Evolutionary conservation across 2,113 vertebrate species (phyloP), one percentile per base, ranked within the genome.

Genomic region (Sarotherodon lohbergeri): DNA sequence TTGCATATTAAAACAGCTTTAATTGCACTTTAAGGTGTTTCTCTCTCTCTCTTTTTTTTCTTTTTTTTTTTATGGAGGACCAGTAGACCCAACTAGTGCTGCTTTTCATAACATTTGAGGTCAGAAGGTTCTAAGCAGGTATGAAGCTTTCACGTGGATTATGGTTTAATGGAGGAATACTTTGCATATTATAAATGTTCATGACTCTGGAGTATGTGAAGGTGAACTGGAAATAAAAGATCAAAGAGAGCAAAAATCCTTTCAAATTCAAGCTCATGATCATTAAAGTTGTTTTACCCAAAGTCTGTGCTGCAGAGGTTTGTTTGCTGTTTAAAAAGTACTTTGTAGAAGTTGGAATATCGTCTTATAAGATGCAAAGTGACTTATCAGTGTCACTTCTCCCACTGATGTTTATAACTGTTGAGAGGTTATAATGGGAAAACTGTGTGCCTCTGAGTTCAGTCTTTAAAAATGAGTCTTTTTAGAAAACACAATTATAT

Each of bases 171-270:
- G 81, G 91, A 88, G 84, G 88, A 84, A 52, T 34, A 79, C 90
- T 93, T 93, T 92, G 92, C 94, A 95, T 93, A 90, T 91, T 93
- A 88, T 94, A 93, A 93, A 93, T 93, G 90, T 90, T 94, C 91
- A 93, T 94, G 91, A 93, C 92, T 96, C 88, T 83, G 79, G 90
- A 93, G 92, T 90, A 82, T 85, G 88, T 87, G 90, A 92, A 95
- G 94, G 91, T 94, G 93, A 94, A 89, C 63, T 89, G 89, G 86
- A 94, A 93, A 91, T 91, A 92, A 93, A 93, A 94, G 91, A 96
- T 96, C 93, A 96, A 94, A 95, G 93, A 81, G 46, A 82, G 59
- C n/a, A 86, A 88, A 87, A 90, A 91, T 86, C 84, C 88, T 91
- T 93, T 95, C 79, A 93, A 94, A 94, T 90, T 89, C 88, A 86